phyloP scores from a whole-genome alignment of 2,113 vertebrate genomes.

The Suricata suricatta region DNA sequence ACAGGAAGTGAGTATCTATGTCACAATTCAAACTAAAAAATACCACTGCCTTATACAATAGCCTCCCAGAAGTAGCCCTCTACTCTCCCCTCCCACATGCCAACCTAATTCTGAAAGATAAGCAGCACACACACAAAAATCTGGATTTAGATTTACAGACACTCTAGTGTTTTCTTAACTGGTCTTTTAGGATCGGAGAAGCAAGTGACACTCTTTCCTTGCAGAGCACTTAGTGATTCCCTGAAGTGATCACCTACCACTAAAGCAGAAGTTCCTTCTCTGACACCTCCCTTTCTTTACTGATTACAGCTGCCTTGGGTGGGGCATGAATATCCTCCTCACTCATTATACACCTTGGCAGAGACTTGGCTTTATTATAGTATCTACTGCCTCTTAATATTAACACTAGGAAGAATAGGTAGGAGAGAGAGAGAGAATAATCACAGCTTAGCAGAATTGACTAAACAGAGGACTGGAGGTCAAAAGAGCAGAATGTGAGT shows the following conservation, averaged over 20 bases:
- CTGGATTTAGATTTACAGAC: background rate
- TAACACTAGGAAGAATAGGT: background rate
- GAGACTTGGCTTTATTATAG: background rate
- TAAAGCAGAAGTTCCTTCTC: background rate
- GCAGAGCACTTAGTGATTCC: background rate
- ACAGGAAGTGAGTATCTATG: constrained; percentile 17
- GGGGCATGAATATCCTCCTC: background rate
- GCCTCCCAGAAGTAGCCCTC: background rate
- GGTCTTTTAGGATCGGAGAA: background rate
- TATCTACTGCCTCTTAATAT: background rate
- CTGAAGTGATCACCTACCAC: background rate
- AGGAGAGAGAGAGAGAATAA: background rate
- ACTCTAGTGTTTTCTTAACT: background rate
- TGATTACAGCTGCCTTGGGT: background rate
- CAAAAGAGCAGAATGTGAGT: background rate
- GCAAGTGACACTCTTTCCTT: background rate
- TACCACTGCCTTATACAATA: background rate
- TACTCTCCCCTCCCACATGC: background rate
- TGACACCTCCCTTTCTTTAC: background rate
- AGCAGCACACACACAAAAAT: background rate
- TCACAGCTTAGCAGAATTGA: background rate
- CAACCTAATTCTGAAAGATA: background rate
- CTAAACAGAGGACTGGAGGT: background rate
- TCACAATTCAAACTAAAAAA: constrained; percentile 40
- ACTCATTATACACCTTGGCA: background rate